A percentile compares a stretch with the other conserved stretches of the same genome.
Evolutionary conservation across 2,113 vertebrate species (phyloP).

Genomic region (Spilogale gracilis): DNA sequence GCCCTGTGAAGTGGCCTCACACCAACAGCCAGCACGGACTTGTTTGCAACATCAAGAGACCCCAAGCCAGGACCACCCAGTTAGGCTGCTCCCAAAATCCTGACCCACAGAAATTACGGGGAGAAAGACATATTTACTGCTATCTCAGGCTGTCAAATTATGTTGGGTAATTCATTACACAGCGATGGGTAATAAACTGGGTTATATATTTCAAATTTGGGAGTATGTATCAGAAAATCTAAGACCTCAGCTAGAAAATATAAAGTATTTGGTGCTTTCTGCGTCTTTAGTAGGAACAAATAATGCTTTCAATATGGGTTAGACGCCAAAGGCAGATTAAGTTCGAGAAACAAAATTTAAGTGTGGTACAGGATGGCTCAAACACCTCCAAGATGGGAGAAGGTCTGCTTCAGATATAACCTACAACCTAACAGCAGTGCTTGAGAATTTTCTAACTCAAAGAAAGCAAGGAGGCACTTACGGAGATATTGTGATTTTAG

Average conservation of each 20-base stretch:
- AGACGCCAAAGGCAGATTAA: background rate
- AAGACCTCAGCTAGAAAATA: background rate
- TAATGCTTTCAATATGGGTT: background rate
- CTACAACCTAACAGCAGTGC: background rate
- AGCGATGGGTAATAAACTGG: background rate
- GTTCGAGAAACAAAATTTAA: background rate
- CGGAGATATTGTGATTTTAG: slow-evolving; percentile 99
- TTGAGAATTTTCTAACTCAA: background rate
- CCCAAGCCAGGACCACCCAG: background rate
- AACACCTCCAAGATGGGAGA: background rate
- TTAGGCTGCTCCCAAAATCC: background rate
- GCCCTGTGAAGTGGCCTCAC: background rate
- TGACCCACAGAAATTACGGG: background rate
- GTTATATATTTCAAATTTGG: background rate
- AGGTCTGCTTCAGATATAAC: background rate
- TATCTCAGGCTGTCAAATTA: background rate
- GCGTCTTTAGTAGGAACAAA: background rate
- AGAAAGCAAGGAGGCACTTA: slow-evolving; percentile 86
- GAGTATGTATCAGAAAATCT: background rate
- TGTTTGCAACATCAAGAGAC: background rate
- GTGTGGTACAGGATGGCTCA: background rate
- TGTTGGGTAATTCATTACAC: background rate
- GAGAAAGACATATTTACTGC: background rate
- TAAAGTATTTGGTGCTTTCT: background rate
- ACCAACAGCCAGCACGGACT: background rate